These are phyloP conservation scores for Cordilura impudica DNA, from an alignment of 2,888 invertebrate genomes.

Conservation along the genomic window DNA sequence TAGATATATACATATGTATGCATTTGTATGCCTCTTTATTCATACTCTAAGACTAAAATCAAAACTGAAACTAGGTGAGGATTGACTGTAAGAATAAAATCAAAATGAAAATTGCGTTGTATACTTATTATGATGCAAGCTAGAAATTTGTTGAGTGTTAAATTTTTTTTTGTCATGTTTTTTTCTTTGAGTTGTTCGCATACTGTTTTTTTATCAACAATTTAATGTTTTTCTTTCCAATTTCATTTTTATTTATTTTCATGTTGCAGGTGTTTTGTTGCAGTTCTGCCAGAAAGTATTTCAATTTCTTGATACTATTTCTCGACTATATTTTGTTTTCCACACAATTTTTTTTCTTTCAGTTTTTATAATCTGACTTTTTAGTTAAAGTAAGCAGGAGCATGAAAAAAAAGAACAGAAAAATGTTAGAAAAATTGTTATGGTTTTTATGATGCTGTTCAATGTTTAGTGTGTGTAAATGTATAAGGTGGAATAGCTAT, in stretches of 20 bases:
- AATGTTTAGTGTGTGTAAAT: constrained; percentile 27
- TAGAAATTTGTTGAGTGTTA: constrained; percentile 66
- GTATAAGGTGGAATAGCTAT: constrained; percentile 12
- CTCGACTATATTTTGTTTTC: not conserved
- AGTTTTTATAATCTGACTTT: constrained; percentile 5
- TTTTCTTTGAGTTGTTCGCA: constrained; percentile 28
- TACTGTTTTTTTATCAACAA: constrained; percentile 11
- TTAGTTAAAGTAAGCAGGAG: constrained; percentile 15
- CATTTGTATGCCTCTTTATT: not conserved
- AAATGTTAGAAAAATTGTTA: not conserved
- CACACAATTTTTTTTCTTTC: not conserved
- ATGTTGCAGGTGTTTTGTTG: not conserved
- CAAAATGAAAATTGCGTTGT: constrained; percentile 2
- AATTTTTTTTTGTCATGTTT: constrained; percentile 19
- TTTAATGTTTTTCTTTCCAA: not conserved
- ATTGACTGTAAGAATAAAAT: constrained; percentile 8
- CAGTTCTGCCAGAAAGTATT: not conserved
- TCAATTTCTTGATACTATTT: not conserved
- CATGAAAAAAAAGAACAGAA: not conserved
- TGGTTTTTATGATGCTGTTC: not conserved
- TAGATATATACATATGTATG: constrained; percentile 6
- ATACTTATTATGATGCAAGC: constrained; percentile 72
- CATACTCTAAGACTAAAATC: not conserved
- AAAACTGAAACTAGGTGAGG: constrained; percentile 36
- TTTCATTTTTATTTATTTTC: not conserved